phyloP scores from a whole-genome alignment of 2,797 vertebrate species.

The Melanotaenia pygmaea region DNA sequence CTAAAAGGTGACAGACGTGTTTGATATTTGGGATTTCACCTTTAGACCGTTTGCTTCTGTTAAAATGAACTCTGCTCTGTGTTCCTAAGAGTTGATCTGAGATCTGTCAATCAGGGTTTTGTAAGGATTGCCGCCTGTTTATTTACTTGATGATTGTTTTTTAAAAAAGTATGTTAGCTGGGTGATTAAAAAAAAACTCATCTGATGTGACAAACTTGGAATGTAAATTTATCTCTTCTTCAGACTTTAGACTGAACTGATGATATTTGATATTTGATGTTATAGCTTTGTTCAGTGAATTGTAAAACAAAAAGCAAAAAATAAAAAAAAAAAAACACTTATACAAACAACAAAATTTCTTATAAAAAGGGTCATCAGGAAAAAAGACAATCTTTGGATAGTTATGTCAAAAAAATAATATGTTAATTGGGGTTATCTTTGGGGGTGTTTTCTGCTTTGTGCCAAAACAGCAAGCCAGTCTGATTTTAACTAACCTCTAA shows the following conservation, averaged over 20 bases:
- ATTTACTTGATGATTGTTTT: too few species aligned
- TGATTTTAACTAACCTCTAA: conserved; percentile 70
- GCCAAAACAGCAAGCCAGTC: conserved; percentile 55
- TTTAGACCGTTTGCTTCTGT: too few species aligned
- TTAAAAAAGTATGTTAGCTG: too few species aligned
- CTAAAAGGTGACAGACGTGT: too few species aligned
- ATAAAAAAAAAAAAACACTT: neutral
- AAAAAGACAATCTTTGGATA: conserved; percentile 10
- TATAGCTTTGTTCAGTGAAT: conserved; percentile 1
- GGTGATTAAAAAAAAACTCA: too few species aligned
- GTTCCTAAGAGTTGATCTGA: too few species aligned
- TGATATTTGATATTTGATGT: neutral
- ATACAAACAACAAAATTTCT: neutral
- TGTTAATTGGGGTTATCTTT: conserved; percentile 66
- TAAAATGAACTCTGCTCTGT: too few species aligned
- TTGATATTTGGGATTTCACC: too few species aligned
- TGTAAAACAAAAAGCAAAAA: neutral
- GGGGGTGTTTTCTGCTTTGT: conserved; percentile 43
- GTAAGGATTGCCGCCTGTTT: too few species aligned
- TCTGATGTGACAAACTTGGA: too few species aligned
- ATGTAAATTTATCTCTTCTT: too few species aligned
- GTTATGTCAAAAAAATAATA: conserved; percentile 44
- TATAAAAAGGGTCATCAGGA: conserved; percentile 10
- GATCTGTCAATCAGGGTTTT: too few species aligned
- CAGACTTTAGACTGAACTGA: neutral